Evolutionary conservation across 1,140 invertebrate genomes (phyloP), one percentile per base, ranked within the genome.

Genomic region (Diachasmimorpha longicaudata): DNA sequence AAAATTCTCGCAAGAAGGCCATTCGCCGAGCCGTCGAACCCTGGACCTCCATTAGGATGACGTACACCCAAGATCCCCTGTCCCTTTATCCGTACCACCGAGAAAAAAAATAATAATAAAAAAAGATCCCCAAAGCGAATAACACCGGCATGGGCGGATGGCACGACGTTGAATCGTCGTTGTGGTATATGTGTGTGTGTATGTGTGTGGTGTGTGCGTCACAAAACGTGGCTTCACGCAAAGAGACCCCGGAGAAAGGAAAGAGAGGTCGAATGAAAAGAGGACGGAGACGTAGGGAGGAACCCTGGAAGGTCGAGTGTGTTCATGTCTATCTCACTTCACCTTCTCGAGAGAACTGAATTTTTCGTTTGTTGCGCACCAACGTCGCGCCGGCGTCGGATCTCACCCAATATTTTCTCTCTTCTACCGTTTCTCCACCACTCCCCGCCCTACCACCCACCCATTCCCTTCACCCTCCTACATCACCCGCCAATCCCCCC

Each of bases 361-460:
- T 63, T 63, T 63, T 37, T 69, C 63, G 55, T 25, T n/a, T 70
- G 9, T 19, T 74, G 63, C 76, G 76, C 76, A 74, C 23, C 52
- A 68, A 37, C 67, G 76, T 48, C 72, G 58, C 37, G 52, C 52
- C 55, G 71, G 52, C 71, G 63, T 75, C 77, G 39, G 58, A 63
- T 63, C 58, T 63, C 58, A 63, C 58, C 58, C 68, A 80, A 71
- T 72, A 69, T 72, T 77, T 42, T 74, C 14, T 19, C 25, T 39
- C 55, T 36, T 21, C 55, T 39, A 23, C n/a, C 48, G 67, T 81
- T 69, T 70, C 74, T 72, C 76, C 70, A 21, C 71, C n/a, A 16
- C 23, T 31, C 46, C 42, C 36, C 55, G 37, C 31, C 10, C 21
- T 66, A 52, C 52, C 48, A 19, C 69, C 55, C 44, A 46, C 6